These are phyloP conservation scores for Hanleya hanleyi DNA, from an alignment of 2,888 invertebrate species.

Conservation along the genomic window DNA sequence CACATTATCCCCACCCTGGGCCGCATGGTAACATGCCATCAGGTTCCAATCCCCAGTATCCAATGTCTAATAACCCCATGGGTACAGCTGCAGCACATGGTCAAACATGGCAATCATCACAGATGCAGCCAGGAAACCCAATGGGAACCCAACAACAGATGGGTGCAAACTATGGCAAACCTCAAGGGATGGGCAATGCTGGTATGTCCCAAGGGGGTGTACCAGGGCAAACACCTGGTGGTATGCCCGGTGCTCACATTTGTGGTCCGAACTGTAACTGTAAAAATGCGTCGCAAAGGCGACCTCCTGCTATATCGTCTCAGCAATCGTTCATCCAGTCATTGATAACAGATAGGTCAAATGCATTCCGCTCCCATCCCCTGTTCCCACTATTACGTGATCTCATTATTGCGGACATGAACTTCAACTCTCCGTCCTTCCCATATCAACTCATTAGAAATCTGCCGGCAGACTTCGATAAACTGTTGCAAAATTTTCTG, in stretches of 20 bases:
- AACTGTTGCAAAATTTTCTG: constrained; percentile 70
- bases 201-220: background rate
- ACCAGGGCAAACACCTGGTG: background rate
- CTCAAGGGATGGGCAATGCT: background rate
- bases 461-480: constrained; percentile 70
- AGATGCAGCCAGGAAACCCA: background rate
- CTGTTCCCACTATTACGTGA: constrained; percentile 71
- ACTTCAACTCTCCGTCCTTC: constrained; percentile 69
- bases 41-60: background rate
- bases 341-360: constrained; percentile 67
- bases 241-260: background rate
- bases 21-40: background rate
- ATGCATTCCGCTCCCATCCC: constrained; percentile 71
- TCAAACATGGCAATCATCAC: constrained; percentile 1
- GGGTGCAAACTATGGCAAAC: background rate
- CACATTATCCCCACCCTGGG: background rate
- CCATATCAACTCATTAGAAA: constrained; percentile 70
- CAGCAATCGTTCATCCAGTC: constrained; percentile 70
- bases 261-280: constrained; percentile 7
- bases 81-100: background rate
- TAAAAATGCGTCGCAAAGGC: constrained; percentile 19
- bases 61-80: background rate
- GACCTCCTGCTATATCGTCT: constrained; percentile 62
- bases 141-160: background rate
- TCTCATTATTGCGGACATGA: constrained; percentile 72